phyloP scores from a whole-genome alignment of 2,888 invertebrate species.

The Torymus tubicola region DNA sequence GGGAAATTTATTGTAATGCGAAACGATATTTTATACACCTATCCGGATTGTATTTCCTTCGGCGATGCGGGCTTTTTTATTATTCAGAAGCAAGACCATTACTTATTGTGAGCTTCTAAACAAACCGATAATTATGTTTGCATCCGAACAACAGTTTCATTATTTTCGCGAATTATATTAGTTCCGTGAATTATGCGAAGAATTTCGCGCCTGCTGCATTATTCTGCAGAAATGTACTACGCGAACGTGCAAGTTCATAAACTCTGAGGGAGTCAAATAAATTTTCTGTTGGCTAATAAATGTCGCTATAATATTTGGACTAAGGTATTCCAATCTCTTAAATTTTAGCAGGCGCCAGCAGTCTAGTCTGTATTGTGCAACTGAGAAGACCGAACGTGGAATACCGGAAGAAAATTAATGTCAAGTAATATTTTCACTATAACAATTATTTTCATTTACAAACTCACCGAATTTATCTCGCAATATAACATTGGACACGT shows the following conservation, averaged over 20 bases:
- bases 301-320: conserved; percentile 33
- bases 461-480: neutral
- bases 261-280: conserved; percentile 16
- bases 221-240: neutral
- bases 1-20: conserved; percentile 31
- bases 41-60: neutral
- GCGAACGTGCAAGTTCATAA: conserved; percentile 23
- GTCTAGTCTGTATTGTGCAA: neutral
- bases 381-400: neutral
- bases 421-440: neutral
- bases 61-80: neutral
- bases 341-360: conserved; percentile 6
- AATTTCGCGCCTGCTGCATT: conserved; percentile 6
- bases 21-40: conserved; percentile 11
- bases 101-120: neutral
- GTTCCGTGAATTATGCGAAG: neutral
- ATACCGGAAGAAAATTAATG: neutral
- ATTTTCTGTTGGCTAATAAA: conserved; percentile 35
- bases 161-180: neutral
- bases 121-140: no score
- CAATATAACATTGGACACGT: neutral
- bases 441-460: no score
- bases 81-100: neutral
- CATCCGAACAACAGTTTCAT: no score
- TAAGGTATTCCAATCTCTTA: conserved; percentile 29